phyloP scores from a whole-genome alignment of 2,797 vertebrate genomes.

The Pangasius macronema region DNA sequence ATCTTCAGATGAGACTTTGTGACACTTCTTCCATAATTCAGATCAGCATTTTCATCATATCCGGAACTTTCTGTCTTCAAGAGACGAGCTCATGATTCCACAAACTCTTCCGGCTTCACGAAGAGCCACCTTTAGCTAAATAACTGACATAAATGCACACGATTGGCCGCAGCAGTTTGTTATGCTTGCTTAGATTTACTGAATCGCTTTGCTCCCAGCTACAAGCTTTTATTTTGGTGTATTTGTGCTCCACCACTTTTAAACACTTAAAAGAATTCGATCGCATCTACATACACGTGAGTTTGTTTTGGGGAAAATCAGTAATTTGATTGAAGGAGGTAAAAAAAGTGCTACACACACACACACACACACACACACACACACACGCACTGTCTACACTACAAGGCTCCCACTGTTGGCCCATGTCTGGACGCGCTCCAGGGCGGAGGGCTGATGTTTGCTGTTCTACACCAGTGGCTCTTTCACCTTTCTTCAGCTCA shows the following conservation, averaged over 20 bases:
- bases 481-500: constrained; percentile 56
- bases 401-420: constrained; percentile 58
- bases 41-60: background rate
- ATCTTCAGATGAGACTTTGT: background rate
- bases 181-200: background rate
- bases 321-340: background rate
- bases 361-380: constrained; percentile 19
- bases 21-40: background rate
- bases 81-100: background rate
- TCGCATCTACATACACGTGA: too few relatives aligned
- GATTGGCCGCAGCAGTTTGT: background rate
- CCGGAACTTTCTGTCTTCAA: background rate
- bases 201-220: background rate
- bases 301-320: constrained; percentile 4
- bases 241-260: too few relatives aligned
- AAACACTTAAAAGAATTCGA: too few relatives aligned
- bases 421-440: constrained; percentile 47
- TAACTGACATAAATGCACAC: background rate
- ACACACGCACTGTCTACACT: constrained; percentile 39
- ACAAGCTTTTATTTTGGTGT: too few relatives aligned
- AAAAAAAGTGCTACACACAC: background rate
- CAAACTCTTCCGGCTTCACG: background rate
- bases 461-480: constrained; percentile 54
- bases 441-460: constrained; percentile 52
- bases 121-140: background rate